Base-by-base conservation (phyloP, 2,888 invertebrate species). In the Tenthredo notha region DNA sequence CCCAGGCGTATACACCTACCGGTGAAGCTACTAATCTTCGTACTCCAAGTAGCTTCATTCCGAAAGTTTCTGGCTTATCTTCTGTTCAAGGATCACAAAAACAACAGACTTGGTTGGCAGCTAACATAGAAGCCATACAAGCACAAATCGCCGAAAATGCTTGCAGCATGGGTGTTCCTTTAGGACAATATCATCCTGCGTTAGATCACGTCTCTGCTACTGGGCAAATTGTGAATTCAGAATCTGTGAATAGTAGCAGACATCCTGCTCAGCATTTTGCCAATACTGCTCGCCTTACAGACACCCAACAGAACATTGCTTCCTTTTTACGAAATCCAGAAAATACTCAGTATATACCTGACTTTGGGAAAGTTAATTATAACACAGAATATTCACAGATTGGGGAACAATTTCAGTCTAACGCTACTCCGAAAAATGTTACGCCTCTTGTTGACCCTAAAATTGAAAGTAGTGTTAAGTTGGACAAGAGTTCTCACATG, bases 1-100 rank as follows among this genome's bases (percentile, higher is more conserved):
- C 65, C 40, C 67, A 83, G 9, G 67, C 18, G 21, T 50, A 82
- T 67, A 25, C 47, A 21, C n/a, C 67, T 9, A 65, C 12, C 10
- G 25, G 70, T 25, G 78, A 78, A 12, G 25, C 72, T 10, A 75
- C 90, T n/a, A 92, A 91, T 85, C 90, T 93, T 70, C 92, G 92
- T 37, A 93, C 91, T 54, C 93, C 93, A 1, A 93, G 92, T 78
- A 92, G 92, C 87, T 93, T 93, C 47, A 88, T 91, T 2, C 85
- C 88, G 10, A 91, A 92, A 89, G 85, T n/a, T 61, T n/a, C 85
- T n/a, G 65, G 37, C 37, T 54, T 21, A 58, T 80, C 82, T 29
- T n/a, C 54, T 54, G 18, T 58, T 25, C 78, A 85, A 58, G 82
- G 54, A n/a, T 40, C 54, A 18, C 67, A 85, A n/a, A 85, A 82